Percentiles rank a stretch among this genome's conserved stretches.
These are phyloP conservation scores for Danaus chrysippus DNA, from an alignment of 2,888 invertebrate genomes.

Conservation along the genomic window DNA sequence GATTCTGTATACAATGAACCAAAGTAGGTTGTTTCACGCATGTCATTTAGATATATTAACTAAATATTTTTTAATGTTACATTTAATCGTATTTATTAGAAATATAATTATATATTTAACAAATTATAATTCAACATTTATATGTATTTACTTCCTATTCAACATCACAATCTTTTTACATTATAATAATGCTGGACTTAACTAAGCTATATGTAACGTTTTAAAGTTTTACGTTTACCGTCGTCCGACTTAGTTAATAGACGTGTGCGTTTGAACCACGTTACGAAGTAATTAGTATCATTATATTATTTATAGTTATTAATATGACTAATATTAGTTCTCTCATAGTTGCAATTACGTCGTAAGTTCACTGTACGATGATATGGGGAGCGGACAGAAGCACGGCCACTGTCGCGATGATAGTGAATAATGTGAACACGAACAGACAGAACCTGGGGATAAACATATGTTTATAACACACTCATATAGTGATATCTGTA, in stretches of 20 bases:
- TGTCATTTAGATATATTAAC: conserved; percentile 30
- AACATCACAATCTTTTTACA: conserved; percentile 75
- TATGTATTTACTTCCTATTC: conserved; percentile 64
- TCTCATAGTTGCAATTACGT: conserved; percentile 49
- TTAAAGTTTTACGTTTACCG: conserved; percentile 56
- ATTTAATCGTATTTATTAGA: conserved; percentile 45
- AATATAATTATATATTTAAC: conserved; percentile 62
- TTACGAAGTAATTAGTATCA: conserved; percentile 40
- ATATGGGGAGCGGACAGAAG: conserved; percentile 95
- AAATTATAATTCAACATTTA: conserved; percentile 70
- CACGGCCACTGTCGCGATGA: conserved; percentile 95
- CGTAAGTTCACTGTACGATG: conserved; percentile 87
- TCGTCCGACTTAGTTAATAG: conserved; percentile 61
- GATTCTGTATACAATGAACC: conserved; percentile 29
- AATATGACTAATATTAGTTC: conserved; percentile 65
- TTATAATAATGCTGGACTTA: conserved; percentile 64
- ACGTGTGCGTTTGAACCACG: conserved; percentile 76
- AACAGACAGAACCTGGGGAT: conserved; percentile 91
- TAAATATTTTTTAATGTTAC: conserved; percentile 34
- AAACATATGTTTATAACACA: conserved; percentile 29
- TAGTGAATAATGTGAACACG: conserved; percentile 96
- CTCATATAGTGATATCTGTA: conserved; percentile 9
- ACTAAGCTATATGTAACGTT: conserved; percentile 50
- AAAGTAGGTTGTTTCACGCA: conserved; percentile 32
- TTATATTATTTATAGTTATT: conserved; percentile 42